Evolutionary conservation across 2,888 invertebrate species (phyloP), one percentile per base, ranked within the genome.

Genomic region (Zygogramma bicolorata): DNA sequence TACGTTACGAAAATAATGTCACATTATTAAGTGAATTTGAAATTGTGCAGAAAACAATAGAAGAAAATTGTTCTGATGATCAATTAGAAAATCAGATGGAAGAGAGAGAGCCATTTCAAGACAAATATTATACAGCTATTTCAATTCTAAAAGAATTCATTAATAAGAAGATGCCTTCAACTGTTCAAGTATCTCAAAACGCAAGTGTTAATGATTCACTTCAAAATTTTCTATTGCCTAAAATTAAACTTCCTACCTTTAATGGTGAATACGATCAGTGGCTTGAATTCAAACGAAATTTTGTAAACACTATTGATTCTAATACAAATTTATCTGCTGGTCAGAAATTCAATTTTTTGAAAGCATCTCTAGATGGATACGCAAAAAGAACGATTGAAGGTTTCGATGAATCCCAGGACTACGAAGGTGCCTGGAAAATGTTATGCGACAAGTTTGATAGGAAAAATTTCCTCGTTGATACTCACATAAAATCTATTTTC

Each of bases 311-410:
- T 27, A 60, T 67, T 40, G 59, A 46, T n/a, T 67, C 67, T 15
- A 67, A 67, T 20, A 13, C 6, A 40, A 53, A 18, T 18, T 25
- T 67, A 40, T 38, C 25, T 60, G 38, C 58, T 67, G 34, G 25
- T 62, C 22, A 69, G 46, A 69, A 69, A 69, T 62, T 61, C 10
- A 62, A 68, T 15, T 49, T 68, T 29, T 34, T 57, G 18, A 46
- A 34, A 15, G 62, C 62, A 22, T 49, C 62, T 31, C 25, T 63
- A 29, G 69, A 69, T 53, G 63, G 57, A 10, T 69, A 69, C 53
- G 63, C 69, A 20, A 61, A 40, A 40, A 42, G 63, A 63, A 29
- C 38, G 10, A 63, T 69, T 10, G 40, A 40, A 18, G 62, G 27
- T n/a, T 53, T 20, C 27, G 62, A 69, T 53, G 53, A 62, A 49